Percentiles rank a stretch among this genome's conserved stretches.
phyloP scores from a whole-genome alignment of 1,140 invertebrate genomes.

The Calephelis virginiensis region DNA sequence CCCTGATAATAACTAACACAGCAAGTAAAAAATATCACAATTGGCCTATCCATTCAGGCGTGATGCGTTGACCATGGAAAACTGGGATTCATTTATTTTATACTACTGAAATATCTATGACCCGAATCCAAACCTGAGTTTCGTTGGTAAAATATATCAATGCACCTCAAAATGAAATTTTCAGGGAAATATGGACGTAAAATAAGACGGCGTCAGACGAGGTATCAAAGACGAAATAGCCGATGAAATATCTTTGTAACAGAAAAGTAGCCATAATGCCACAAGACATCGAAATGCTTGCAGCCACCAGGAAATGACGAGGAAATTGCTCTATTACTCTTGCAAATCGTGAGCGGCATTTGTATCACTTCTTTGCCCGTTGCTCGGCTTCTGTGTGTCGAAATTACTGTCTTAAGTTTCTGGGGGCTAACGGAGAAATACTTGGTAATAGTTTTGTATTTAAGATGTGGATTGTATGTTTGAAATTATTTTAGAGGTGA shows the following conservation, averaged over 20 bases:
- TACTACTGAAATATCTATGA: too few species aligned
- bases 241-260: conserved; percentile 36
- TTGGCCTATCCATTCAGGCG: too few species aligned
- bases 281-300: conserved; percentile 62
- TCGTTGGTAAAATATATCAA: not conserved
- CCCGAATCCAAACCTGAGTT: not conserved
- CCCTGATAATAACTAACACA: too few species aligned
- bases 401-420: conserved; percentile 43
- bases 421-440: conserved; percentile 10
- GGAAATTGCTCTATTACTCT: conserved; percentile 74
- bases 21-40: too few species aligned
- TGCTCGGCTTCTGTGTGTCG: not conserved
- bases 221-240: conserved; percentile 31
- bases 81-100: too few species aligned
- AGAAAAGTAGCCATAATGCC: conserved; percentile 42
- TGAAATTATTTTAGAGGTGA: too few species aligned
- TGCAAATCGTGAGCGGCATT: conserved; percentile 71
- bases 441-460: conserved; percentile 1
- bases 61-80: too few species aligned
- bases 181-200: not conserved
- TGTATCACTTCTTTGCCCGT: conserved; percentile 62
- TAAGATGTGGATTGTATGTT: too few species aligned
- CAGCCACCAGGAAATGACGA: conserved; percentile 67
- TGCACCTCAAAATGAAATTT: too few species aligned
- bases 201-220: not conserved